Conservation (phyloP, 2,888 invertebrate species). For the Nudaria mundana region DNA sequence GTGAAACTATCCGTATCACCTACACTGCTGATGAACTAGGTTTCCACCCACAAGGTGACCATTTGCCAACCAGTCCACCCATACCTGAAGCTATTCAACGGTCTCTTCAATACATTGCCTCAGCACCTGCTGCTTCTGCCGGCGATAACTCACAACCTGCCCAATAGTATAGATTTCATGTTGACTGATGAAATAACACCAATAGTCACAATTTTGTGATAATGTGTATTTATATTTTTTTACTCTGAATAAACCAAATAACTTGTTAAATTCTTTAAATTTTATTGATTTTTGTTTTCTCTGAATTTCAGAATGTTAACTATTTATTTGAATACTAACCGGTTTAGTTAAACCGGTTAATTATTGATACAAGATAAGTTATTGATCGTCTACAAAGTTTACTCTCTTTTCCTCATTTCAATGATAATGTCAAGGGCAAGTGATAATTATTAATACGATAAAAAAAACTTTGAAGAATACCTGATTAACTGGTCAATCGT, state of each 20-base stretch:
- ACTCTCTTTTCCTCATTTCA: slow-evolving; percentile 20
- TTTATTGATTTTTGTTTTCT: too few relatives aligned
- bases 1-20: slow-evolving; percentile 81
- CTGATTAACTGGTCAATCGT: slow-evolving; percentile 7
- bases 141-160: slow-evolving; percentile 9
- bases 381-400: too few relatives aligned
- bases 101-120: slow-evolving; percentile 74
- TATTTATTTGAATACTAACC: too few relatives aligned
- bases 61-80: slow-evolving; percentile 85
- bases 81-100: slow-evolving; percentile 86
- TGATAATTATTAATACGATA: slow-evolving; percentile 4
- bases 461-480: slow-evolving; percentile 9
- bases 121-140: slow-evolving; percentile 78
- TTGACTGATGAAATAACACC: slow-evolving; percentile 43
- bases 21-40: slow-evolving; percentile 88
- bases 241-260: slow-evolving; percentile 35
- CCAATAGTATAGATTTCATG: slow-evolving; percentile 44
- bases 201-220: slow-evolving; percentile 42
- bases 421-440: slow-evolving; percentile 22
- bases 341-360: too few relatives aligned
- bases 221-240: slow-evolving; percentile 50
- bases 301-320: too few relatives aligned
- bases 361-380: too few relatives aligned
- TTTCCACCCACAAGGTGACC: slow-evolving; percentile 83
- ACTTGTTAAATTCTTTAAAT: too few relatives aligned